These are phyloP conservation scores for Tyrannus savana DNA, from an alignment of 2,113 vertebrate genomes.

Conservation along the genomic window DNA sequence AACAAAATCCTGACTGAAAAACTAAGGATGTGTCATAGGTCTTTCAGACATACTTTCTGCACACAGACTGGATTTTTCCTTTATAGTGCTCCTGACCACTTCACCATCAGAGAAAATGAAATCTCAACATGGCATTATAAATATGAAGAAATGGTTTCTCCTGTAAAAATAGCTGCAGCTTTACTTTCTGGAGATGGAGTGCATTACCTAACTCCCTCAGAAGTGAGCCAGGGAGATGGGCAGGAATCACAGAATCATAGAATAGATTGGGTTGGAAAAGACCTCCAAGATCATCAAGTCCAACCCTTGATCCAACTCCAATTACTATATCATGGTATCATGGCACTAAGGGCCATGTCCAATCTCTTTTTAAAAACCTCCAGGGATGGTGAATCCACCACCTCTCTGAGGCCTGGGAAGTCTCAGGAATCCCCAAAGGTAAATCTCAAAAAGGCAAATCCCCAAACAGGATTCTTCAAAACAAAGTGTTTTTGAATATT, in stretches of 20 bases:
- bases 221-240: background rate
- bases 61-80: background rate
- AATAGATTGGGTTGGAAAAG: too few relatives aligned
- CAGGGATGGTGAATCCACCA: too few relatives aligned
- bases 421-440: background rate
- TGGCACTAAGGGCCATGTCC: too few relatives aligned
- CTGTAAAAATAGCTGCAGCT: background rate
- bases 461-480: background rate
- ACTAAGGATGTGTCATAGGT: background rate
- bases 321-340: too few relatives aligned
- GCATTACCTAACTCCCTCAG: background rate
- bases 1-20: background rate
- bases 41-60: background rate
- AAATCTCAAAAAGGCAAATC: background rate
- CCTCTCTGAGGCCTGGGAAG: background rate
- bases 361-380: too few relatives aligned
- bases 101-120: background rate
- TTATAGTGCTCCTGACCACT: background rate
- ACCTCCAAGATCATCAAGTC: too few relatives aligned
- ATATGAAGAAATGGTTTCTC: background rate
- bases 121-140: background rate
- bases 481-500: background rate
- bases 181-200: background rate
- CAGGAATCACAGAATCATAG: too few relatives aligned
- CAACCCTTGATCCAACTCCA: too few relatives aligned